Base-by-base conservation (phyloP, 1,140 invertebrate species). In the Luehdorfia chinensis region DNA sequence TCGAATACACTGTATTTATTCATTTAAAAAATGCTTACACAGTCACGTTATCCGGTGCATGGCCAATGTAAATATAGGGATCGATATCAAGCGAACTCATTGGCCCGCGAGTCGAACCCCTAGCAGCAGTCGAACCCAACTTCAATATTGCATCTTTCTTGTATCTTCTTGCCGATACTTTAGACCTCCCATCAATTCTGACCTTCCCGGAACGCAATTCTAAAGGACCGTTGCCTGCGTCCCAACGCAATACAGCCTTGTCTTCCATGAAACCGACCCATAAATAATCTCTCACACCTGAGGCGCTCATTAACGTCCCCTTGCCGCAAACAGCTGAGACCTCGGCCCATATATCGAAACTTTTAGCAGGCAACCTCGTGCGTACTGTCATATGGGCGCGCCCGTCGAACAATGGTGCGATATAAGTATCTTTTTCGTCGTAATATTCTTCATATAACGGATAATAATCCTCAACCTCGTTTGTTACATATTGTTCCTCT, bases 341-440 rank as follows among this genome's bases (percentile, higher is more conserved):
- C 55, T 86, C 83, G 3, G 78, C 83, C 77, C 77, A 84, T 47
- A 86, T 79, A 62, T 86, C 83, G 41, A 86, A 86, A 21, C 72
- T 60, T 47, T 84, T 83, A 18, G 79, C 75, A 4, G 79, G 78
- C 39, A 84, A 55, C 39, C 66, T 61, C 30, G 65, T 66, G 4
- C 72, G 67, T 11, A 73, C 77, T 13, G 61, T 73, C 61, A 86
- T 75, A 37, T 59, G 47, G 4, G 79, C 71, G 8, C 55, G 55
- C 6, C 81, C 78, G 47, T 86, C 79, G 46, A 86, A 84, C 44
- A 86, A 61, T 15, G 81, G 81, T 32, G 66, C 59, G 18, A 72
- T 66, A 34, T 75, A 81, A 48, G 72, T 55, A 15, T 74, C 67
- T 31, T 70, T 66, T 39, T 70, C 75, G 18, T 76, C 71, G 32